phyloP scores from a whole-genome alignment of 2,888 invertebrate species.

The Malacosoma neustria region DNA sequence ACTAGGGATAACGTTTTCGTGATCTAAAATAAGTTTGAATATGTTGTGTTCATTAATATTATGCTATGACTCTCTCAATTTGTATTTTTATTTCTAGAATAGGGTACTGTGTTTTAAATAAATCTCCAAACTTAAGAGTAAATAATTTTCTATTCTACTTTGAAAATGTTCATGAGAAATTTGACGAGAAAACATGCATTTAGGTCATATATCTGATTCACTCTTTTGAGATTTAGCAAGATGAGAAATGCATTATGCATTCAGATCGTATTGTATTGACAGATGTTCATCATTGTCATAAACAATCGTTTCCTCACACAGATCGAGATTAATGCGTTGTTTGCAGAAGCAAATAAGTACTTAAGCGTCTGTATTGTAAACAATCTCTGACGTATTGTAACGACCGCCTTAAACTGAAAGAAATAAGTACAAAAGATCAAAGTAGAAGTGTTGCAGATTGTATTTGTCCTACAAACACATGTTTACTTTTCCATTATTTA shows the following conservation, averaged over 20 bases:
- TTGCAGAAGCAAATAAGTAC: slow-evolving; percentile 17
- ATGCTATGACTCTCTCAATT: too few species aligned
- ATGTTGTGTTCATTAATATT: too few species aligned
- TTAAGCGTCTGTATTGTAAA: slow-evolving; percentile 7
- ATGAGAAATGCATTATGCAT: background rate
- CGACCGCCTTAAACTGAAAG: slow-evolving; percentile 4
- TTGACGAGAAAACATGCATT: background rate
- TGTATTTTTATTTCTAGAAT: too few species aligned
- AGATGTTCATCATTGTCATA: slow-evolving; percentile 22
- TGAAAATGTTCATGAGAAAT: too few species aligned
- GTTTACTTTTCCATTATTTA: too few species aligned
- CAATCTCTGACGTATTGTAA: background rate
- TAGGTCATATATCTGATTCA: background rate
- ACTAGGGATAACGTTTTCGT: too few species aligned
- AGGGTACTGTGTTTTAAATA: too few species aligned
- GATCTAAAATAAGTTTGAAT: too few species aligned
- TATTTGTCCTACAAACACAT: too few species aligned
- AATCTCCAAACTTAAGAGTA: too few species aligned
- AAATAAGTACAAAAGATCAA: background rate
- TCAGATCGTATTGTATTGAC: slow-evolving; percentile 22
- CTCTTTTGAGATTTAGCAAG: background rate
- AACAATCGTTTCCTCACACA: slow-evolving; percentile 19
- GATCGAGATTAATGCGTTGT: slow-evolving; percentile 26
- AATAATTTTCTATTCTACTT: too few species aligned
- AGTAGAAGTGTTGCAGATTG: background rate